phyloP scores from a whole-genome alignment of 1,140 invertebrate species.

The Aphelinus atriplicis region DNA sequence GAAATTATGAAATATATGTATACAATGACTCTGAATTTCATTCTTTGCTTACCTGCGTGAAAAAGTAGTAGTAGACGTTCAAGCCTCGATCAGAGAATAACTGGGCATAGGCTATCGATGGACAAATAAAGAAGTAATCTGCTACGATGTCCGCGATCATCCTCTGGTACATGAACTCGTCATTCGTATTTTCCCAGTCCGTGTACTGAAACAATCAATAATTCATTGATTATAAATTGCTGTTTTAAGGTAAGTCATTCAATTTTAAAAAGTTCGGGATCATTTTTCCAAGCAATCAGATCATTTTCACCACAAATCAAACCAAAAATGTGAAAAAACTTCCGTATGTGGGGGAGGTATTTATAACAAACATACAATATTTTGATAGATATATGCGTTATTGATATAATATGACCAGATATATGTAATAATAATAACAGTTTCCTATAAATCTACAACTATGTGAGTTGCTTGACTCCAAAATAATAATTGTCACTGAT shows the following conservation, averaged over 20 bases:
- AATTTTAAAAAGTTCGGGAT: neutral
- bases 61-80: constrained; percentile 93
- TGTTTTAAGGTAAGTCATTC: neutral
- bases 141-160: constrained; percentile 89
- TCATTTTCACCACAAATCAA: too few species aligned
- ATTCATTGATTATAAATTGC: neutral
- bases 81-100: constrained; percentile 82
- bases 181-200: constrained; percentile 86
- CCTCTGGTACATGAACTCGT: constrained; percentile 83
- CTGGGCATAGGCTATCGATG: constrained; percentile 89
- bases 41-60: constrained; percentile 80
- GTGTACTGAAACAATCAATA: constrained; percentile 78
- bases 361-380: too few species aligned
- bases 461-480: too few species aligned
- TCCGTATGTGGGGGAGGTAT: too few species aligned
- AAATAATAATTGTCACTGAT: too few species aligned
- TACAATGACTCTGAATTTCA: too few species aligned
- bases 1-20: too few species aligned
- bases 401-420: too few species aligned
- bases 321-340: too few species aligned
- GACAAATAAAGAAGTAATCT: constrained; percentile 94
- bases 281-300: neutral
- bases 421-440: too few species aligned
- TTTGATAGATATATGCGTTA: too few species aligned
- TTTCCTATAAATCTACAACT: too few species aligned